phyloP scores from a whole-genome alignment of 2,797 vertebrate species.

The Anomalospiza imberbis region DNA sequence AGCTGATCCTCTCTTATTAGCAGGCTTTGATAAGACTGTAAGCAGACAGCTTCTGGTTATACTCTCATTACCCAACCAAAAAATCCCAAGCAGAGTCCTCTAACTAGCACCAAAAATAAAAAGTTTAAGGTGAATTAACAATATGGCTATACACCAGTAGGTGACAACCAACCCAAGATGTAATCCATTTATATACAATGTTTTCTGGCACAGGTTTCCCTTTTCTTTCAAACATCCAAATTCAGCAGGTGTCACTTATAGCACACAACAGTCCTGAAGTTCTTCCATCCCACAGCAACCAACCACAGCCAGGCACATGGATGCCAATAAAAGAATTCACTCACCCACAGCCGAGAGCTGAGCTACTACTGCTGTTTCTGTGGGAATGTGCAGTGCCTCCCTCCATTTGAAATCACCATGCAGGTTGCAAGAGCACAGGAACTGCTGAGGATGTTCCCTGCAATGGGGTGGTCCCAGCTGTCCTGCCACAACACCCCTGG shows the following conservation, averaged over 20 bases:
- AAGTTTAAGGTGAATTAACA: background rate
- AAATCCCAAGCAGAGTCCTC: background rate
- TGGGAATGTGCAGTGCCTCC: background rate
- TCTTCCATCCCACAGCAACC: background rate
- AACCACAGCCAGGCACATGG: background rate
- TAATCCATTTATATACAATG: background rate
- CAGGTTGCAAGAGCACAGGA: background rate
- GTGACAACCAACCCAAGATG: background rate
- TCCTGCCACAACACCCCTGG: rapidly evolving
- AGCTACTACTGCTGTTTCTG: background rate
- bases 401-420: background rate
- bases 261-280: background rate
- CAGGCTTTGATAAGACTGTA: background rate
- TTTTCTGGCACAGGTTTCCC: background rate
- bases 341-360: background rate
- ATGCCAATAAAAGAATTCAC: background rate
- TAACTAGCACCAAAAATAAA: background rate
- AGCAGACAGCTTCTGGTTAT: background rate
- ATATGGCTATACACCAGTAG: background rate
- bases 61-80: background rate
- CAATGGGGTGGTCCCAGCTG: background rate
- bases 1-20: background rate
- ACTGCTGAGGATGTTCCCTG: background rate
- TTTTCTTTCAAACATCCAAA: background rate
- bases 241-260: background rate